Evolutionary conservation across 2,888 invertebrate species (phyloP).

Genomic region (Habrosyne pyritoides): DNA sequence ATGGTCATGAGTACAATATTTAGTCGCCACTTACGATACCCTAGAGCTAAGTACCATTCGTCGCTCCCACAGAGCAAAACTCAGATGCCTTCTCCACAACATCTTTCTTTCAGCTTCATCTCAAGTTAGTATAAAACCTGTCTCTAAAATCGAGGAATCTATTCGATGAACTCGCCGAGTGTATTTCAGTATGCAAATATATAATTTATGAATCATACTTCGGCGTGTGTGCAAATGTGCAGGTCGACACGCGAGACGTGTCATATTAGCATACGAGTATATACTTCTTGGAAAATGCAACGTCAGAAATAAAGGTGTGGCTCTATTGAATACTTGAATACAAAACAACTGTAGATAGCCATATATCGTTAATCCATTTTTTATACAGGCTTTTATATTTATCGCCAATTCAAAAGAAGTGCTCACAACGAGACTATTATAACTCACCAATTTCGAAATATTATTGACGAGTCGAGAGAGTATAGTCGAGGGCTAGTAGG

Average conservation of each 20-base stretch:
- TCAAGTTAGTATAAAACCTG: slow-evolving; percentile 49
- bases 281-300: slow-evolving; percentile 12
- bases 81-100: slow-evolving; percentile 21
- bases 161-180: slow-evolving; percentile 60
- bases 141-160: slow-evolving; percentile 62
- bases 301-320: not conserved
- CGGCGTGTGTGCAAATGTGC: slow-evolving; percentile 42
- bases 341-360: not conserved
- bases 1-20: too few relatives aligned
- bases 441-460: too few relatives aligned
- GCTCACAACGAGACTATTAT: too few relatives aligned
- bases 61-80: too few relatives aligned
- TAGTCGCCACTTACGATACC: too few relatives aligned
- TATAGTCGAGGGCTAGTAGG: too few relatives aligned
- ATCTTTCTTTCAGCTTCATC: slow-evolving; percentile 15
- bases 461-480: too few relatives aligned
- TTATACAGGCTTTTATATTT: too few relatives aligned
- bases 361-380: too few relatives aligned
- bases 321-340: not conserved
- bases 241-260: slow-evolving; percentile 30
- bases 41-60: too few relatives aligned
- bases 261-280: slow-evolving; percentile 39
- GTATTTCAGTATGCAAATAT: slow-evolving; percentile 60
- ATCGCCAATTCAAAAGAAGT: too few relatives aligned
- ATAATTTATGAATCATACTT: slow-evolving; percentile 71